Evolutionary conservation across 1,140 invertebrate species (phyloP).

Genomic region (Zaprionus taronus): DNA sequence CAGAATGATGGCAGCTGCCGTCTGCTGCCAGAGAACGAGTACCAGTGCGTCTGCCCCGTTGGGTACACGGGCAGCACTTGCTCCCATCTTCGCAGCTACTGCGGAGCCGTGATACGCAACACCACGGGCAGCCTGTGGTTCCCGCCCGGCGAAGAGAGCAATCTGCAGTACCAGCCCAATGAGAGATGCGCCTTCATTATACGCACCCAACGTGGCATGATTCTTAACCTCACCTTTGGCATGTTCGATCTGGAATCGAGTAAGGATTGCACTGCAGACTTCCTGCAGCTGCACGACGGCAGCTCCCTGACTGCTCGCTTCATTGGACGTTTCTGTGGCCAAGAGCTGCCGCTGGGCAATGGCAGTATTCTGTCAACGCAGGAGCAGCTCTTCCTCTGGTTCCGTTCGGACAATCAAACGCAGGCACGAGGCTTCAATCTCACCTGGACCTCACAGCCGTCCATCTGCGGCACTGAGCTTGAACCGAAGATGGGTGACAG

Average conservation of each 20-base stretch:
- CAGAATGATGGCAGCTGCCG: slow-evolving; percentile 90
- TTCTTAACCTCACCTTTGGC: slow-evolving; percentile 92
- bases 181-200: slow-evolving; percentile 93
- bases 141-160: slow-evolving; percentile 85
- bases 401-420: slow-evolving; percentile 87
- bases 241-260: slow-evolving; percentile 87
- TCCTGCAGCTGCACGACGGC: slow-evolving; percentile 92
- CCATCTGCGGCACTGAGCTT: slow-evolving; percentile 89
- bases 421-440: slow-evolving; percentile 87
- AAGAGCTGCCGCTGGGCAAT: slow-evolving; percentile 86
- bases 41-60: slow-evolving; percentile 84
- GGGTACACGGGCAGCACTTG: slow-evolving; percentile 85
- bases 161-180: slow-evolving; percentile 84
- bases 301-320: slow-evolving; percentile 87
- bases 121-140: slow-evolving; percentile 46
- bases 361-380: slow-evolving; percentile 89
- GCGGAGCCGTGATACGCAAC: slow-evolving; percentile 86
- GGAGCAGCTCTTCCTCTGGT: slow-evolving; percentile 91
- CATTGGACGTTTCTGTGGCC: slow-evolving; percentile 92
- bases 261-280: slow-evolving; percentile 87
- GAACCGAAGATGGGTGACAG: slow-evolving; percentile 83
- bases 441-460: slow-evolving; percentile 89
- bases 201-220: slow-evolving; percentile 86
- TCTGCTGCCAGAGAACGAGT: slow-evolving; percentile 80
- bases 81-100: slow-evolving; percentile 54